phyloP scores from a whole-genome alignment of 2,888 invertebrate species.

The Xiphydria camelus region DNA sequence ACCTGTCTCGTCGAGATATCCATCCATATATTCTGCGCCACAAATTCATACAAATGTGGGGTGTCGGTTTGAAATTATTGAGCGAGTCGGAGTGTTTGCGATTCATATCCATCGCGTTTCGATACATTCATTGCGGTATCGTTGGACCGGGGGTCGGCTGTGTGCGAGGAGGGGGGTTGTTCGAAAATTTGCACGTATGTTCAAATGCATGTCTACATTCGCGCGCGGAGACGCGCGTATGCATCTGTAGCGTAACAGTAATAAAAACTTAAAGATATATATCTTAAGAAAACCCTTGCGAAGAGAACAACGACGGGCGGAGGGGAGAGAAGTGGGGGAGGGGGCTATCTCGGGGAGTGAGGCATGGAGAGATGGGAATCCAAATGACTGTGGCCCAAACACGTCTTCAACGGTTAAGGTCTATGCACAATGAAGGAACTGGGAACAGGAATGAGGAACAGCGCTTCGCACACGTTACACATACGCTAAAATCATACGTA shows the following conservation, averaged over 20 bases:
- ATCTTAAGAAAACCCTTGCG: constrained; percentile 44
- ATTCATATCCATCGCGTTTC: neutral
- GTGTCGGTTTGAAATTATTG: too few species aligned
- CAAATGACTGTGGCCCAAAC: constrained; percentile 44
- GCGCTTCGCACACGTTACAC: too few species aligned
- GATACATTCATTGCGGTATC: neutral
- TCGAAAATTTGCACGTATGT: too few species aligned
- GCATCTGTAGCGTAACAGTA: constrained; percentile 41
- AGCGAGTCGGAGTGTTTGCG: neutral
- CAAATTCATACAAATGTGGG: constrained; percentile 39
- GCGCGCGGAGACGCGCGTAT: too few species aligned
- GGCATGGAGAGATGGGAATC: constrained; percentile 32
- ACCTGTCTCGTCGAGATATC: too few species aligned
- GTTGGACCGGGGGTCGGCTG: too few species aligned
- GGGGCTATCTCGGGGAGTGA: constrained; percentile 14
- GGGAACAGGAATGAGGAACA: too few species aligned
- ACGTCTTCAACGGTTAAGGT: constrained; percentile 36
- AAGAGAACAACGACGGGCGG: constrained; percentile 44
- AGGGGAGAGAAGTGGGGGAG: constrained; percentile 8
- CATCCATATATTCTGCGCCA: constrained; percentile 53
- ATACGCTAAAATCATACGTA: too few species aligned
- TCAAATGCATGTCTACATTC: too few species aligned
- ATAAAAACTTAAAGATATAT: constrained; percentile 47
- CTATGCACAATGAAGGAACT: too few species aligned
- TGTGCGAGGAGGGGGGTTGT: too few species aligned